These are phyloP conservation scores for Phrynocephalus forsythii DNA, from an alignment of 2,797 vertebrate genomes.

Conservation along the genomic window DNA sequence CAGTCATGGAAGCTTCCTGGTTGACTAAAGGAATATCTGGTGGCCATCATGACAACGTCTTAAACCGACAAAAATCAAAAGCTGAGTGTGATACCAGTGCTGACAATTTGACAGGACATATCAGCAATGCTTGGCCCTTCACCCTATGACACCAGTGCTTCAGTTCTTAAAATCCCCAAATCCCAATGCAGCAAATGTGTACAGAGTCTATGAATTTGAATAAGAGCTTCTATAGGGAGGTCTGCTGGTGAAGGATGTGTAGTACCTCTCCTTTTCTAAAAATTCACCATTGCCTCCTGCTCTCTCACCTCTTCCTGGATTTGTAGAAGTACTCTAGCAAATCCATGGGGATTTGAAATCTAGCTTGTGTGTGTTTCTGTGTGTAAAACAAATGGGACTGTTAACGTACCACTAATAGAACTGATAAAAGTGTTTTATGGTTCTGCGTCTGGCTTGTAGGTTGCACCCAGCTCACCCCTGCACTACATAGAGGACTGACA, in stretches of 20 bases:
- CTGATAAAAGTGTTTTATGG: neutral
- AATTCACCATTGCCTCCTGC: neutral
- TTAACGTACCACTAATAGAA: neutral
- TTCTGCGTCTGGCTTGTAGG: neutral
- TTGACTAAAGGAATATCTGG: neutral
- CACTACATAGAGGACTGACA: conserved; percentile 10
- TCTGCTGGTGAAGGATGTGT: neutral
- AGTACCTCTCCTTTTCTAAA: neutral
- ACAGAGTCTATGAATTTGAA: neutral
- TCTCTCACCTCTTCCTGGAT: too few relatives aligned
- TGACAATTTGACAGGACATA: neutral
- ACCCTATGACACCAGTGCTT: neutral
- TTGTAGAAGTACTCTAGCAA: neutral
- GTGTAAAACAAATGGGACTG: neutral
- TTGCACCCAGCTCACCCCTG: neutral
- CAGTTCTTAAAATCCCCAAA: neutral
- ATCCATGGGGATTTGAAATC: neutral
- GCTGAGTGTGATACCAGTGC: neutral
- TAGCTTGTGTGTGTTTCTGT: neutral
- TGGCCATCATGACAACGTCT: neutral
- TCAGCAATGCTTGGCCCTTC: neutral
- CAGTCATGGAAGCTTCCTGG: neutral
- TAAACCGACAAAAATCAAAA: neutral
- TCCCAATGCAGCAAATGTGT: neutral
- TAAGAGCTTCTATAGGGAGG: neutral